Conservation (phyloP, 2,888 invertebrate species). For the Catocala sponsa region DNA sequence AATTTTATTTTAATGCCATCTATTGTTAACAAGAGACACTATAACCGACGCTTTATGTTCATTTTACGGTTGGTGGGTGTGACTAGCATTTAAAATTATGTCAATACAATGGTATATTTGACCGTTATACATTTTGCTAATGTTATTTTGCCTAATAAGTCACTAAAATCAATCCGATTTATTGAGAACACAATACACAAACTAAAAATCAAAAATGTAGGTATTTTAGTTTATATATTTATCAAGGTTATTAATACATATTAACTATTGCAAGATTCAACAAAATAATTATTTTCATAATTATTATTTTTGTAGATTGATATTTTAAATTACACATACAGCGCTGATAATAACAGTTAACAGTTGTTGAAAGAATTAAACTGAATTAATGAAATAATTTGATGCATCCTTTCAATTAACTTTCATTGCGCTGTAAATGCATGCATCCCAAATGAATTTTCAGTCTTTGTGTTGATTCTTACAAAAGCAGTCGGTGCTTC, state of each 20-base stretch:
- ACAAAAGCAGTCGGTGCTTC: slow-evolving; percentile 6
- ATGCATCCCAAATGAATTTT: slow-evolving; percentile 24
- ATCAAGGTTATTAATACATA: no score
- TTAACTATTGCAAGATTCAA: no score
- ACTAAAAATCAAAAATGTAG: no score
- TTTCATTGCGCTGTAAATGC: slow-evolving; percentile 31
- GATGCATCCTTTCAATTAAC: slow-evolving; percentile 51
- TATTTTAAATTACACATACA: no score
- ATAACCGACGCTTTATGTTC: not conserved
- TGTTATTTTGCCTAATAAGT: no score
- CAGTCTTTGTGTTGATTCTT: slow-evolving; percentile 27
- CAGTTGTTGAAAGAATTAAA: slow-evolving; percentile 1
- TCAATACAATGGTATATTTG: no score
- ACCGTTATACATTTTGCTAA: no score
- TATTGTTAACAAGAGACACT: not conserved
- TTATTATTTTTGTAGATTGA: no score
- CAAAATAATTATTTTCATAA: no score
- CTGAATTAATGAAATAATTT: slow-evolving; percentile 51
- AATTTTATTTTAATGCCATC: not conserved
- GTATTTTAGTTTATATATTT: no score
- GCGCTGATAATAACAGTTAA: not conserved
- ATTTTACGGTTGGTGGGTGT: not conserved
- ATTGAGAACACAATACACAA: no score
- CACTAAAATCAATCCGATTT: no score
- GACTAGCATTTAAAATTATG: not conserved